A percentile compares a stretch with the other conserved stretches of the same genome.
phyloP scores from a whole-genome alignment of 2,113 vertebrate genomes.

The Otolemur garnettii region DNA sequence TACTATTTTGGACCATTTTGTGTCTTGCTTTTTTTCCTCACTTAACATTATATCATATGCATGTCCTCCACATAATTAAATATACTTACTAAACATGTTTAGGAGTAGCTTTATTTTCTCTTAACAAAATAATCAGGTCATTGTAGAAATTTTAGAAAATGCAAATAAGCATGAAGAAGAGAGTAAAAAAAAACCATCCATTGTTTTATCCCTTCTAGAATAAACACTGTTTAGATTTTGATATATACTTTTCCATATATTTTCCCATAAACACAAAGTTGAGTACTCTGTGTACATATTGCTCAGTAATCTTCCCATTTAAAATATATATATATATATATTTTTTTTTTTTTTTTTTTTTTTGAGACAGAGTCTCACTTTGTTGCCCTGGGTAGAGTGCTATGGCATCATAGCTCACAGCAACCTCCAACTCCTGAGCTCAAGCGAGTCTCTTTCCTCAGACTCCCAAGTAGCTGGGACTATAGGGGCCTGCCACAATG shows the following conservation, averaged over 20 bases:
- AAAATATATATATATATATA: no score
- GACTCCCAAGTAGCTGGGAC: no score
- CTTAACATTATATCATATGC: neutral
- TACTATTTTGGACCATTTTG: neutral
- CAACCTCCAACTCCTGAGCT: no score
- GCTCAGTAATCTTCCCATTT: neutral
- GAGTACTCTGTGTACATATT: neutral
- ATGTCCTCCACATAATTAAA: neutral
- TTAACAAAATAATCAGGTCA: neutral
- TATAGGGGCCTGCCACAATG: no score
- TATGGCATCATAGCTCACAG: no score
- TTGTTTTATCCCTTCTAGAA: neutral
- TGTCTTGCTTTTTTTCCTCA: neutral
- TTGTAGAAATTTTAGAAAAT: neutral
- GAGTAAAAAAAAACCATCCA: neutral
- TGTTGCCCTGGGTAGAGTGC: no score
- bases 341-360: no score
- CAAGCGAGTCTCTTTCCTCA: no score
- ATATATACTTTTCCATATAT: neutral
- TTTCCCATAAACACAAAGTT: neutral
- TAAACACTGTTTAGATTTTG: neutral
- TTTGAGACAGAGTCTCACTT: no score
- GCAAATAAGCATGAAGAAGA: neutral
- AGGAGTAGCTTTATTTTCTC: neutral
- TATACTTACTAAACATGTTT: conserved; percentile 6